Conservation (phyloP, 2,113 vertebrate species). For the Pterocles burchelli region DNA sequence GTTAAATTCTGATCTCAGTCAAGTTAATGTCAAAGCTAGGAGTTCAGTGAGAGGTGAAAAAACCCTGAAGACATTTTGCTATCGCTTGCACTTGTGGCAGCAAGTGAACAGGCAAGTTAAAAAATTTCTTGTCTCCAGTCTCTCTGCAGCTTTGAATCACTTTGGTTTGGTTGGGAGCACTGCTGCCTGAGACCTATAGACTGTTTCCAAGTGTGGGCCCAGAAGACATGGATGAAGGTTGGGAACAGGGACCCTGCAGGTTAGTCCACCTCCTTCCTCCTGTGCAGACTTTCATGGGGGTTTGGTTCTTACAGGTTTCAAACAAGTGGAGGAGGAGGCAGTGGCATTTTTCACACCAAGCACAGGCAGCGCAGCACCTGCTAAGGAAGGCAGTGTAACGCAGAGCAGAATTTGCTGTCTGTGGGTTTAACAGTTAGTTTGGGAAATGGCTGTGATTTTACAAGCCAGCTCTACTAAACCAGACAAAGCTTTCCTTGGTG, state of each 20-base stretch:
- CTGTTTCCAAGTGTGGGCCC: neutral
- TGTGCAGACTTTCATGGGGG: rapidly evolving
- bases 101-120: neutral
- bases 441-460: conserved; percentile 28
- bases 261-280: rapidly evolving
- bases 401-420: neutral
- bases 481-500: neutral
- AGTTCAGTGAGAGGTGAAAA: neutral
- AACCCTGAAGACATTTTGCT: neutral
- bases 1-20: neutral
- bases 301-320: neutral
- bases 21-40: neutral
- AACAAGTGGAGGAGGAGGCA: rapidly evolving
- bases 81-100: neutral
- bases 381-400: neutral
- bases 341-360: neutral
- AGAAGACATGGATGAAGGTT: neutral
- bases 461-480: neutral
- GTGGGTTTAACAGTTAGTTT: neutral
- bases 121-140: neutral
- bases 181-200: neutral
- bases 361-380: rapidly evolving
- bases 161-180: rapidly evolving
- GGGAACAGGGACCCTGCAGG: neutral
- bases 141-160: neutral